Conservation (phyloP, 2,113 vertebrate genomes). For the Holacanthus passer region DNA sequence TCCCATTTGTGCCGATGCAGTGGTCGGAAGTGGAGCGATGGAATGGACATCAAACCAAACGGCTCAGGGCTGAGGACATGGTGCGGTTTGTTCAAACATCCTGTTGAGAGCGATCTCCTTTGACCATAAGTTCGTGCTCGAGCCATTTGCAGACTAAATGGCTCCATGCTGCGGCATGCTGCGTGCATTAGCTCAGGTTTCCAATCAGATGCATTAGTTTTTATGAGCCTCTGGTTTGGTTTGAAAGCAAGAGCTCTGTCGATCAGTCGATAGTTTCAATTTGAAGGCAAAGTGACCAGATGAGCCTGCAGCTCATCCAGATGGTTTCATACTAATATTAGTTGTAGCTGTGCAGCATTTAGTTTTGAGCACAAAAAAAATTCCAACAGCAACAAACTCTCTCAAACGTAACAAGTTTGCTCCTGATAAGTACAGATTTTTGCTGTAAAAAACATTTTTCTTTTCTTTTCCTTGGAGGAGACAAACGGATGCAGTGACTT, state of each 20-base stretch:
- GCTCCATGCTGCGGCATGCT: neutral
- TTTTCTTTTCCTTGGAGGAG: neutral
- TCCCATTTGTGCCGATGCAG: slow-evolving; percentile 7
- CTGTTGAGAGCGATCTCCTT: neutral
- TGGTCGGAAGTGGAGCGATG: slow-evolving; percentile 4
- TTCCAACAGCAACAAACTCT: no score
- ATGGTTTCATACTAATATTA: neutral
- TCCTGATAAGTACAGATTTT: no score
- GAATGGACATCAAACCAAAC: neutral
- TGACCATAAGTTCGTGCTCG: neutral
- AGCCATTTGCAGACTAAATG: slow-evolving; percentile 52
- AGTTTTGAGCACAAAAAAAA: no score
- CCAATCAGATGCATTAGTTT: neutral
- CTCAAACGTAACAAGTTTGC: no score
- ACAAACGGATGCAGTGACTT: neutral
- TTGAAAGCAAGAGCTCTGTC: neutral
- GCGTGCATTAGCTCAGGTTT: slow-evolving; percentile 20
- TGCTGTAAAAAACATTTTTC: neutral
- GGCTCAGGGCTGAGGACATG: neutral
- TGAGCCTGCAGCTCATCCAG: neutral
- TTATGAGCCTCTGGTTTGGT: neutral
- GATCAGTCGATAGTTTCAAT: neutral
- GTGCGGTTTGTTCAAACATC: slow-evolving; percentile 1
- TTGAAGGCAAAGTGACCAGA: no score
- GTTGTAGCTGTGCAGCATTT: neutral